A percentile compares a stretch with the other conserved stretches of the same genome.
phyloP scores from a whole-genome alignment of 1,140 invertebrate genomes.

The Aleiodes sp. region DNA sequence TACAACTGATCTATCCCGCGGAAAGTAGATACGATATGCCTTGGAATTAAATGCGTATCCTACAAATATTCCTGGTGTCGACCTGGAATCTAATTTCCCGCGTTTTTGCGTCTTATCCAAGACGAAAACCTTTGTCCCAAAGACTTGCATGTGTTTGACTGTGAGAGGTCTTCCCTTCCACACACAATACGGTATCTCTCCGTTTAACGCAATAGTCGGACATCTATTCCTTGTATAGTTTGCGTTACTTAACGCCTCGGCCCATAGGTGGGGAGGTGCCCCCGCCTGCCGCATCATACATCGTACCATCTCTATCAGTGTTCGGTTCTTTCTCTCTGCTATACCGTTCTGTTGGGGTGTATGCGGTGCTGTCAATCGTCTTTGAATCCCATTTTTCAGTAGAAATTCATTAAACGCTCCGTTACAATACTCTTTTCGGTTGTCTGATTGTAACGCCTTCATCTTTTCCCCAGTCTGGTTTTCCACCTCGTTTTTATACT shows the following conservation, averaged over 20 bases:
- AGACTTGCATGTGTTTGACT: conserved; percentile 34
- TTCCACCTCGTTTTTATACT: conserved; percentile 45
- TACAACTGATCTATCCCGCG: not conserved
- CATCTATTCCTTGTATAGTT: conserved; percentile 51
- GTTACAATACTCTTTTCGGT: conserved; percentile 49
- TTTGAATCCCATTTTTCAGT: conserved; percentile 24
- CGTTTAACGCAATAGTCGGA: conserved; percentile 33
- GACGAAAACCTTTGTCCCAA: conserved; percentile 34
- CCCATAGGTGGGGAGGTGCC: conserved; percentile 44
- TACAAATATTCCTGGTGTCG: conserved; percentile 3
- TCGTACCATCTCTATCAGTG: conserved; percentile 41
- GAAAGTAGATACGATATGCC: not conserved
- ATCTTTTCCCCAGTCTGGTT: conserved; percentile 45
- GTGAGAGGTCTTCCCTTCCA: conserved; percentile 32
- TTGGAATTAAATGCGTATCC: not conserved
- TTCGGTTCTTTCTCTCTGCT: conserved; percentile 41
- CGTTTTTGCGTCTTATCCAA: not conserved
- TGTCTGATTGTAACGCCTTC: conserved; percentile 45
- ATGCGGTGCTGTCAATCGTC: conserved; percentile 31
- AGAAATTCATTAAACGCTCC: not conserved
- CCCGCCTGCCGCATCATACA: conserved; percentile 40
- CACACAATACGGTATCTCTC: conserved; percentile 34
- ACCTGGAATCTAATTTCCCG: conserved; percentile 9
- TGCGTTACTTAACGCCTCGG: conserved; percentile 50
- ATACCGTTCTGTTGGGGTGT: conserved; percentile 43